A percentile compares a stretch with the other conserved stretches of the same genome.
Evolutionary conservation across 2,797 vertebrate genomes (phyloP).

Genomic region (Taeniopygia guttata): DNA sequence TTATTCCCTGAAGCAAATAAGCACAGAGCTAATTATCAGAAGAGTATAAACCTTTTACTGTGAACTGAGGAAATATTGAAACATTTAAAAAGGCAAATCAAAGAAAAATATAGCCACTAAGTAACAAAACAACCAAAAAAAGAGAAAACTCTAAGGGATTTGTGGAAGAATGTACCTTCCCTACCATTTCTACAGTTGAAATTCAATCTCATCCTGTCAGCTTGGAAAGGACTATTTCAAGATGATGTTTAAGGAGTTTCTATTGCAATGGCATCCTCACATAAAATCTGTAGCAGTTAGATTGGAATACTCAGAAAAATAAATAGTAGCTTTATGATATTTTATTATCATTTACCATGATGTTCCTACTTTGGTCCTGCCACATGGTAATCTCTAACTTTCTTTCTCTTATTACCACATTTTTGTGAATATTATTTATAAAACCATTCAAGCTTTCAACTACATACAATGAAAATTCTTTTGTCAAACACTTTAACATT

Average conservation of each 20-base stretch:
- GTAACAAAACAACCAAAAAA: background rate
- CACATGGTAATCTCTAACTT: background rate
- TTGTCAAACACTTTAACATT: background rate
- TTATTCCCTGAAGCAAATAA: background rate
- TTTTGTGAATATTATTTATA: background rate
- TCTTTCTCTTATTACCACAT: background rate
- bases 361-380: background rate
- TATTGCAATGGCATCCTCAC: background rate
- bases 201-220: background rate
- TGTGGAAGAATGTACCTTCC: accelerated
- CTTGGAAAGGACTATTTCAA: background rate
- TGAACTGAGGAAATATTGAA: background rate
- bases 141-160: background rate
- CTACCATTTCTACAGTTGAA: background rate
- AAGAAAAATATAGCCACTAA: background rate
- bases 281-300: background rate
- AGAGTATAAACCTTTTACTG: background rate
- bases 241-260: background rate
- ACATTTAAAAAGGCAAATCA: background rate
- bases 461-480: background rate
- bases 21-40: background rate
- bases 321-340: background rate
- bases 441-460: background rate
- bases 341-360: background rate
- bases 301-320: background rate